Base-by-base conservation (phyloP, 2,113 vertebrate genomes). In the Corythornis madagascariensis region DNA sequence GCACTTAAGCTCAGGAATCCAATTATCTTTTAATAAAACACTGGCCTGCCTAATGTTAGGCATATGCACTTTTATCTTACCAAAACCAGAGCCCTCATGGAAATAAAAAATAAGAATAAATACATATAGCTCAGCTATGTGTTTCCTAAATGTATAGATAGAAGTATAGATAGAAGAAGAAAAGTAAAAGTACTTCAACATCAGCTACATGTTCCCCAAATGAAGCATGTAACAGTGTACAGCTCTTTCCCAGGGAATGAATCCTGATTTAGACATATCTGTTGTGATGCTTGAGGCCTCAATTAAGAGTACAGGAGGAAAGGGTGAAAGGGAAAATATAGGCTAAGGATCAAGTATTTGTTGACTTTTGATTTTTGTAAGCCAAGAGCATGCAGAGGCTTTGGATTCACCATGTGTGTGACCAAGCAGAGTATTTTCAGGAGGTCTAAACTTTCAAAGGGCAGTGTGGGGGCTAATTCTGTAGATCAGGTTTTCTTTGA, bases 401-500 rank as follows among this genome's bases (percentile, higher is more conserved):
- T 86, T 81, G 70, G 86, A 61, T 42, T 81, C 0, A 0, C 24
- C 64, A 11, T 69, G 59, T 52, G 42, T 71, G 40, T 69, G 90
- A 93, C 53, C 48, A 86, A 48, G 65, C 66, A 90, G 72, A 77
- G 48, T 20, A 71, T 8, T 59, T 77, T 77, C 52, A 89, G 72
- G 56, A 81, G 65, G 86, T 74, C 80, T 93, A 82, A 76, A 64
- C 73, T 88, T 94, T 93, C 83, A 83, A 80, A 92, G 70, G 63
- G 43, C 45, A 84, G 13, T 88, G n/a, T 74, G 4, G n/a, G 60
- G 43, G 16, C 8, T 74, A 72, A 65, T 78, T 90, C 76, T 92
- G 70, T 78, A 78, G 61, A 70, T 88, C 0, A 1, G 57, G 4
- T 16, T 90, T 88, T 70, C 72, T 91, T 93, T 90, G 90, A 93